These are phyloP conservation scores for Etia nguti DNA, from an alignment of 2,113 vertebrate species.

Conservation along the genomic window DNA sequence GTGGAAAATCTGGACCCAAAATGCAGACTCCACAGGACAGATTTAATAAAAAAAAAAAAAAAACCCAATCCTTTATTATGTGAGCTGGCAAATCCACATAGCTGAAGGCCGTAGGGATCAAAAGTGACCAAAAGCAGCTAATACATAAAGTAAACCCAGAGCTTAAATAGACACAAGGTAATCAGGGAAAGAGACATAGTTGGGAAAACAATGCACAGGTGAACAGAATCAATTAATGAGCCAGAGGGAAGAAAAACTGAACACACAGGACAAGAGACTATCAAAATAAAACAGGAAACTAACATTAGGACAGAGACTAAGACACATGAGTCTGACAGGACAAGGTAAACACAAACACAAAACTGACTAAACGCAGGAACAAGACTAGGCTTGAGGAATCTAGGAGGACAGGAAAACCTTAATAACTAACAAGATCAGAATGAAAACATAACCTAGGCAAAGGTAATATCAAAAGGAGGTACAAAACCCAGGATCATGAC, in stretches of 20 bases:
- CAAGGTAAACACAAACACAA: background rate
- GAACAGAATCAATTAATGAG: background rate
- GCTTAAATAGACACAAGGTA: background rate
- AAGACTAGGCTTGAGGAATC: background rate
- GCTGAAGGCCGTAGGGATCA: background rate
- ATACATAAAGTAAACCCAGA: background rate
- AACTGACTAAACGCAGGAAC: background rate
- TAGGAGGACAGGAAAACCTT: background rate
- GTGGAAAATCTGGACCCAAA: background rate
- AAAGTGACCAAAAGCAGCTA: background rate
- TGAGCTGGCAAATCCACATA: rapidly evolving
- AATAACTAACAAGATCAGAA: background rate
- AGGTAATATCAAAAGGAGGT: background rate
- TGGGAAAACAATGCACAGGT: background rate
- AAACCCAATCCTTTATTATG: background rate
- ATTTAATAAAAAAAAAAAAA: background rate
- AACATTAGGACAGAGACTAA: background rate
- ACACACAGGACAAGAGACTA: background rate
- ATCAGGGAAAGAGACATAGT: background rate
- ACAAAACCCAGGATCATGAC: background rate
- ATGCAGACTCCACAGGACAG: background rate
- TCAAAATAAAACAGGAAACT: background rate
- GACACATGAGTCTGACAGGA: background rate
- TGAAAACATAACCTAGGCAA: background rate
- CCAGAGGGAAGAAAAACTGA: background rate